Percentiles rank a stretch among this genome's conserved stretches.
phyloP scores from a whole-genome alignment of 2,113 vertebrate species.

The Lophochroa leadbeateri region DNA sequence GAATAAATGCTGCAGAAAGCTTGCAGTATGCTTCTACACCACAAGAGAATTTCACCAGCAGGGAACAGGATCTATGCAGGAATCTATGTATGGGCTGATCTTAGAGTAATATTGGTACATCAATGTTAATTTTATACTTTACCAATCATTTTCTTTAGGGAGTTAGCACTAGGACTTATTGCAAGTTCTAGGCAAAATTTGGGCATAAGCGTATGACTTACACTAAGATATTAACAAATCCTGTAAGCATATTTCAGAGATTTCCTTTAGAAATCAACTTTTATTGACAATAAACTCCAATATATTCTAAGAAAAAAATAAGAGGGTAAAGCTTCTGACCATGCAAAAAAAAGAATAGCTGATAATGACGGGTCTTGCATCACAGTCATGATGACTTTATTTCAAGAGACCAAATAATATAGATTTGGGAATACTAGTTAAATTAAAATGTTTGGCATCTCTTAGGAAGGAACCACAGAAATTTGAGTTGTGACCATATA shows the following conservation, averaged over 20 bases:
- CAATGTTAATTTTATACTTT: not conserved
- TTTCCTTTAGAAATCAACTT: slow-evolving; percentile 3
- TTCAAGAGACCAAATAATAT: not conserved
- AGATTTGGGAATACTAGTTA: not conserved
- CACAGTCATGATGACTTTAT: not conserved
- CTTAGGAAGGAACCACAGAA: not conserved
- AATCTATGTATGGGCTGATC: not conserved
- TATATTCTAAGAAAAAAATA: not conserved
- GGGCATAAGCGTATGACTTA: not conserved
- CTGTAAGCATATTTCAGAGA: not conserved
- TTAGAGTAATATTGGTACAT: not conserved
- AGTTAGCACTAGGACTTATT: not conserved
- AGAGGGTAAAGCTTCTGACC: not conserved
- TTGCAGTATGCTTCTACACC: not conserved
- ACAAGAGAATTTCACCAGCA: not conserved
- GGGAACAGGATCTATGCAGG: not conserved
- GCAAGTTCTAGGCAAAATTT: not conserved
- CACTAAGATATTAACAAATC: not conserved
- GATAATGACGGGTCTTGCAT: not conserved
- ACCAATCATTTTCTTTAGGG: not conserved
- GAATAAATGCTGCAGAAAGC: not conserved
- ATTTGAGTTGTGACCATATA: not conserved
- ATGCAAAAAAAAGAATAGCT: not conserved
- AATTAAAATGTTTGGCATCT: not conserved
- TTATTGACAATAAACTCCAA: not conserved